Evolutionary conservation across 1,140 invertebrate genomes (phyloP).

Genomic region (Drosophila insularis): DNA sequence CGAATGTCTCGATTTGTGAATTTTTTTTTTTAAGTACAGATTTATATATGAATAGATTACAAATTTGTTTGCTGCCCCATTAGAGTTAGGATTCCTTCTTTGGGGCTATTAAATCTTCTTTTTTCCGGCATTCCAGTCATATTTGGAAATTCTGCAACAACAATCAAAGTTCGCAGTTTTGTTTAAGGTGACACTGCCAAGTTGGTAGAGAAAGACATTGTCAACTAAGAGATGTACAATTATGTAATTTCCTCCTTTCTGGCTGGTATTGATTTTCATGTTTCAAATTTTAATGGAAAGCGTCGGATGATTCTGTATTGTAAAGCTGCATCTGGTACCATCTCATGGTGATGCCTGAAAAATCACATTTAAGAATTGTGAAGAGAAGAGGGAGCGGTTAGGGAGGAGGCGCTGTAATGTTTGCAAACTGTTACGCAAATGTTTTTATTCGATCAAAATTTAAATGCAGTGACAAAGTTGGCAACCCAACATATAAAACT

Average conservation of each 20-base stretch:
- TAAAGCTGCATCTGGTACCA: constrained; percentile 20
- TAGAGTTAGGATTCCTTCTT: not conserved
- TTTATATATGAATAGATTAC: too few relatives aligned
- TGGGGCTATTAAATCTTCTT: constrained; percentile 11
- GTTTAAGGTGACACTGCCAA: not conserved
- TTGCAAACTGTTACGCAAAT: constrained; percentile 74
- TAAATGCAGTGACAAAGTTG: constrained; percentile 44
- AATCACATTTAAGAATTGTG: constrained; percentile 12
- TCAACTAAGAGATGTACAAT: constrained; percentile 9
- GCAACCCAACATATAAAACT: not conserved
- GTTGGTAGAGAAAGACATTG: not conserved
- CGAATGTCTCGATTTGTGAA: too few relatives aligned
- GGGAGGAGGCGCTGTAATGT: constrained; percentile 30
- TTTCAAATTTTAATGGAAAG: constrained; percentile 56
- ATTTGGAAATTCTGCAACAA: constrained; percentile 56
- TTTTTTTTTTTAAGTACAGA: too few relatives aligned
- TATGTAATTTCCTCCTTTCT: not conserved
- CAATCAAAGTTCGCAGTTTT: constrained; percentile 2
- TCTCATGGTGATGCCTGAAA: constrained; percentile 23
- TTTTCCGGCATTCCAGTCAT: constrained; percentile 43
- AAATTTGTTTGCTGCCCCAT: not conserved
- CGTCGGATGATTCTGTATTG: constrained; percentile 63
- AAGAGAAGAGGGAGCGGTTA: not conserved
- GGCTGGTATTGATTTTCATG: constrained; percentile 63
- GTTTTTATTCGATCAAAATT: constrained; percentile 68